Evolutionary conservation across 2,888 invertebrate species (phyloP), one percentile per base, ranked within the genome.

Genomic region (Thalpophila matura): DNA sequence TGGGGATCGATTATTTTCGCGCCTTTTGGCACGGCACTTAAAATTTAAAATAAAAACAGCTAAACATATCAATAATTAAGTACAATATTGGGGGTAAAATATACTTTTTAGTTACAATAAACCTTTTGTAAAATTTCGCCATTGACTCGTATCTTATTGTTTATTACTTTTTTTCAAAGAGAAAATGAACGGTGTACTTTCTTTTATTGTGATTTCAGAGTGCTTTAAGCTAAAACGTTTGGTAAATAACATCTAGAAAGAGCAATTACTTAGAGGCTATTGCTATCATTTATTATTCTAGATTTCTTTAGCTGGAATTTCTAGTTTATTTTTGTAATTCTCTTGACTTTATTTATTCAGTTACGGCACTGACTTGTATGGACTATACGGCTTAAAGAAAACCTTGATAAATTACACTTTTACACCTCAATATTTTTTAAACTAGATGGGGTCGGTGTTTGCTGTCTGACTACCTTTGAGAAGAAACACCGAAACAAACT

Each of bases 191-290:
- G n/a, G 29, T 31, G 7, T 57, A 45, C 31, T 58, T 57, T 53
- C 47, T 14, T 45, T 62, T 60, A 79, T 78, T 66, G 38, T 63
- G 22, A 74, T 63, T 78, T 58, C 53, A 47, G 53, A 65, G 61
- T 26, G 31, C 38, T 70, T 38, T 59, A 29, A 62, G 46, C 53
- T 65, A 31, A 69, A 77, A 74, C 55, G 60, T 67, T 68, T 71
- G 24, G 60, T 69, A 59, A 82, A 79, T 78, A 77, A 75, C 71
- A 59, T 72, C 56, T 60, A 66, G 62, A 55, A 66, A 68, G 58
- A 37, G 62, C 71, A 82, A 80, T 82, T 80, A 82, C 77, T 80
- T 73, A 69, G 65, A 70, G 40, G 43, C 58, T 74, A 73, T 76
- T 74, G 64, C 53, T 62, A 63, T 65, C 56, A 78, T 82, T 77